phyloP scores from a whole-genome alignment of 2,113 vertebrate genomes.

The Bufo gargarizans region DNA sequence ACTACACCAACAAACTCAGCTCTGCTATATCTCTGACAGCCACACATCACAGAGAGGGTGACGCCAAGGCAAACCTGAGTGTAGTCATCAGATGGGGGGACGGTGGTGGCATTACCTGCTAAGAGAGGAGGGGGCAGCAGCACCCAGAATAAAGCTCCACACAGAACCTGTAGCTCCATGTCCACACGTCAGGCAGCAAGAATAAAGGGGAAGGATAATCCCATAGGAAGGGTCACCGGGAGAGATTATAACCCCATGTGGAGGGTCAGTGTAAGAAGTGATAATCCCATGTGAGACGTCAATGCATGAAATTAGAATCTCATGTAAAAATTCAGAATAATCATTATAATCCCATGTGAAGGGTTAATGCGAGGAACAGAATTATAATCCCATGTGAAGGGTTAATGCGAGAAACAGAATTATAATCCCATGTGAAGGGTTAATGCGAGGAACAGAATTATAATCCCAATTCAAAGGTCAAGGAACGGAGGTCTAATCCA shows the following conservation, averaged over 20 bases:
- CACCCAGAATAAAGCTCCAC: conserved; percentile 72
- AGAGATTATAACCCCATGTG: background rate
- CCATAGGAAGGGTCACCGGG: background rate
- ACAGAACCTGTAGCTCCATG: conserved; percentile 77
- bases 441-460: background rate
- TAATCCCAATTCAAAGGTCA: background rate
- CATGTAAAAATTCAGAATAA: no score
- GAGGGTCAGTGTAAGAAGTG: background rate
- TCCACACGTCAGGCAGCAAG: background rate
- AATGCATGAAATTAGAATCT: background rate
- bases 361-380: background rate
- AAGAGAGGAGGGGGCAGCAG: conserved; percentile 73
- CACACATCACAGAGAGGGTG: no score
- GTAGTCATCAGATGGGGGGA: no score
- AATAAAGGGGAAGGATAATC: background rate
- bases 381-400: background rate
- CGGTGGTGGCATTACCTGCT: conserved; percentile 75
- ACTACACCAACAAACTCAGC: background rate
- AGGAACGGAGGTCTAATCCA: background rate
- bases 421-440: background rate
- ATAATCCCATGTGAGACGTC: background rate
- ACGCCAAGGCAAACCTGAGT: no score
- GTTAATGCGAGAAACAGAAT: background rate
- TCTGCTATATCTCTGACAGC: background rate
- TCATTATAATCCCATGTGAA: background rate